phyloP scores from a whole-genome alignment of 2,113 vertebrate genomes.

The Hylia prasina region DNA sequence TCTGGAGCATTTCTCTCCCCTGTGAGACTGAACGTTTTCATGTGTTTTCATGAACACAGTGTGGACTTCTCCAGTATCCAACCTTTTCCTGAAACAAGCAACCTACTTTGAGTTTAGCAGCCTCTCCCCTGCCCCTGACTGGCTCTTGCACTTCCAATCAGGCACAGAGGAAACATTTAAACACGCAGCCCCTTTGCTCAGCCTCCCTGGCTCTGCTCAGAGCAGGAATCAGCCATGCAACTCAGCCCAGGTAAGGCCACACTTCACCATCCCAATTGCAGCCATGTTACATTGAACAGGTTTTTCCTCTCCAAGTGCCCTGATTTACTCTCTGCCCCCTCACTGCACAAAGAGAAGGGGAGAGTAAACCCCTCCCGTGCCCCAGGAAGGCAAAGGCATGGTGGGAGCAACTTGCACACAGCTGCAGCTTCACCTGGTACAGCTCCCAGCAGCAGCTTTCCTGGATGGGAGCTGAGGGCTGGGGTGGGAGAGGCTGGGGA shows the following conservation, averaged over 20 bases:
- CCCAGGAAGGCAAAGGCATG: not conserved
- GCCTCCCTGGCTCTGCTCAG: conserved; percentile 40
- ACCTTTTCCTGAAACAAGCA: conserved; percentile 44
- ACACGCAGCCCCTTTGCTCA: conserved; percentile 17
- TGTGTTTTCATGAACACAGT: not conserved
- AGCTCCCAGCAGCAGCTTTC: not conserved
- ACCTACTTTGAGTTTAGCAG: conserved; percentile 26
- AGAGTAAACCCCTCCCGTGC: not conserved
- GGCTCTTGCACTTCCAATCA: conserved; percentile 57
- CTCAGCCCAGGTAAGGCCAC: conserved; percentile 64
- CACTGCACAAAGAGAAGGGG: not conserved
- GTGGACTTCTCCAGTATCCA: conserved; percentile 28
- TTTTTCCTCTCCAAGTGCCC: not conserved
- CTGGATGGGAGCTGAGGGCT: not conserved
- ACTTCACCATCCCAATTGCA: not conserved
- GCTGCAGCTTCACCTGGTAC: not conserved
- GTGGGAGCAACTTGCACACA: not conserved
- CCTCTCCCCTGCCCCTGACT: conserved; percentile 59
- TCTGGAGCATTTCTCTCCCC: not conserved
- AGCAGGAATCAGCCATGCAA: conserved; percentile 57
- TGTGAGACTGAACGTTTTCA: not conserved
- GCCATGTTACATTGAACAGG: not conserved
- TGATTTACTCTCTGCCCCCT: not conserved
- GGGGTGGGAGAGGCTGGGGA: not conserved
- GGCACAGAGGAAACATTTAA: conserved; percentile 59